phyloP scores from a whole-genome alignment of 2,113 vertebrate genomes.

The Entomyzon cyanotis region DNA sequence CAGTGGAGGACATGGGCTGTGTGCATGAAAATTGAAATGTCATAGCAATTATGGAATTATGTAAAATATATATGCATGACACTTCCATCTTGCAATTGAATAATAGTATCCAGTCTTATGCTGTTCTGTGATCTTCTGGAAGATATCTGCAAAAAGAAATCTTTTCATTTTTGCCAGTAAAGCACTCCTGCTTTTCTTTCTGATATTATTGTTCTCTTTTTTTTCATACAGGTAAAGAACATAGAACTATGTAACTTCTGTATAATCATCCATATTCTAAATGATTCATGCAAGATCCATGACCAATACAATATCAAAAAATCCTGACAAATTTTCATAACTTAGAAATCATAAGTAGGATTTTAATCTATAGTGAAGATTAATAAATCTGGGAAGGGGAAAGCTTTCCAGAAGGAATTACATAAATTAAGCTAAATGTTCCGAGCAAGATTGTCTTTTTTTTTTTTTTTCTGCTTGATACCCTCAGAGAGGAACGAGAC shows the following conservation, averaged over 20 bases:
- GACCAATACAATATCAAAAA: not conserved
- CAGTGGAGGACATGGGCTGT: not conserved
- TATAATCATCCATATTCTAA: not conserved
- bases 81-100: not conserved
- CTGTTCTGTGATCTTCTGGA: not conserved
- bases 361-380: not conserved
- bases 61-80: not conserved
- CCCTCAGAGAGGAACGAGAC: not conserved
- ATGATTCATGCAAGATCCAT: not conserved
- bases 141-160: not conserved
- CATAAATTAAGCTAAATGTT: not conserved
- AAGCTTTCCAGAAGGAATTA: not conserved
- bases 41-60: not conserved
- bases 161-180: not conserved
- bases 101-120: not conserved
- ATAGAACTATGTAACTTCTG: not conserved
- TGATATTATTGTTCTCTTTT: not conserved
- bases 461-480: not conserved
- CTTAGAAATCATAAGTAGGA: not conserved
- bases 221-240: not conserved
- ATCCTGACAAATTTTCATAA: not conserved
- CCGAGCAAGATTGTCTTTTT: not conserved
- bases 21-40: not conserved
- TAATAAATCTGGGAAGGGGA: not conserved
- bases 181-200: not conserved